Percentiles rank a stretch among this genome's conserved stretches.
Conservation (phyloP, 2,888 invertebrate species). For the Cacoxenus indagator region DNA sequence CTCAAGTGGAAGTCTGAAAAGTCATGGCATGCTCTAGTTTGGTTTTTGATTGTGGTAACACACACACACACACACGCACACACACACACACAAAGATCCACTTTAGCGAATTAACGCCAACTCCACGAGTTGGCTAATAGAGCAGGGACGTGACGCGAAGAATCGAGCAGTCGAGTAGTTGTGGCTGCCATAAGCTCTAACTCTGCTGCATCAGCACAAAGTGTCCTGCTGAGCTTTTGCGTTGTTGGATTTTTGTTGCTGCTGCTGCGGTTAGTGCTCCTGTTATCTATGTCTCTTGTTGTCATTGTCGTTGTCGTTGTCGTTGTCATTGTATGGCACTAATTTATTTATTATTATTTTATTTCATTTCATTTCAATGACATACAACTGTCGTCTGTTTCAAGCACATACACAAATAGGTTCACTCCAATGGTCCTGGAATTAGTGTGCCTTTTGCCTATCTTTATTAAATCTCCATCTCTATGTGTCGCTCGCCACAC, state of each 20-base stretch:
- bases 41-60: conserved; percentile 7
- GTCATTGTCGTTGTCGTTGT: not conserved
- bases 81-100: not conserved
- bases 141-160: not conserved
- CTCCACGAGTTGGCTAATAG: not conserved
- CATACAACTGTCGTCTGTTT: conserved; percentile 26
- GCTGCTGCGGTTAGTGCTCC: not conserved
- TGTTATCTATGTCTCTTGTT: not conserved
- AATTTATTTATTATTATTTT: conserved; percentile 60
- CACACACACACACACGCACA: not conserved
- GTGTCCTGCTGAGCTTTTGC: conserved; percentile 1
- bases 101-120: not conserved
- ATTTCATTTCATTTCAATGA: conserved; percentile 63
- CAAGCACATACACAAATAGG: not conserved
- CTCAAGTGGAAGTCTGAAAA: conserved; percentile 43
- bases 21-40: conserved; percentile 18
- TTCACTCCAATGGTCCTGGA: not conserved
- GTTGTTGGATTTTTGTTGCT: not conserved
- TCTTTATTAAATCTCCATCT: not conserved
- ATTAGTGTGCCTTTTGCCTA: not conserved
- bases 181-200: not conserved
- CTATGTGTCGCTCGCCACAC: conserved; percentile 6
- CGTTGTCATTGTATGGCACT: conserved; percentile 31
- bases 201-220: conserved; percentile 11
- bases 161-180: not conserved